These are phyloP conservation scores for Aphidius ervi DNA, from an alignment of 1,140 invertebrate genomes.

Conservation along the genomic window DNA sequence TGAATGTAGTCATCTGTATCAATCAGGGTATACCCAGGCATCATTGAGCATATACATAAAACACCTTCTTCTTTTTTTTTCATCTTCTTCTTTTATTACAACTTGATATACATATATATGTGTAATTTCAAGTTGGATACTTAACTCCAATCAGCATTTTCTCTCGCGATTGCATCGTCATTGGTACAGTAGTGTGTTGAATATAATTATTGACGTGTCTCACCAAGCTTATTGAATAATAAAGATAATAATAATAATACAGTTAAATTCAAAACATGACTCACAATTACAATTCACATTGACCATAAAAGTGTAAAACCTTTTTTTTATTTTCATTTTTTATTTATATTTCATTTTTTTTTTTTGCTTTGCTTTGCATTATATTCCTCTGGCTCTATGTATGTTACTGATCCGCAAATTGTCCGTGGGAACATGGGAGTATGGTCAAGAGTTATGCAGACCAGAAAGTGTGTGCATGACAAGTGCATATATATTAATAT, in stretches of 20 bases:
- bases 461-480: constrained; percentile 16
- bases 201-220: constrained; percentile 16
- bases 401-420: constrained; percentile 30
- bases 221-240: constrained; percentile 1
- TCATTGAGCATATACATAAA: constrained; percentile 12
- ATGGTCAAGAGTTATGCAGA: constrained; percentile 4
- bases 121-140: constrained; percentile 10
- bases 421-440: constrained; percentile 41
- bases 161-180: constrained; percentile 12
- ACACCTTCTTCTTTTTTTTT: constrained; percentile 13
- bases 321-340: neutral
- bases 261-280: no score
- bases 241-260: no score
- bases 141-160: constrained; percentile 37
- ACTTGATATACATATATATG: neutral
- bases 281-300: no score
- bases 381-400: constrained; percentile 27
- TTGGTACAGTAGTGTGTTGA: neutral
- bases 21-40: constrained; percentile 32
- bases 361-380: neutral
- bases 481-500: constrained; percentile 8
- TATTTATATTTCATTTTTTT: neutral
- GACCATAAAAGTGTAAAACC: neutral
- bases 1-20: constrained; percentile 45
- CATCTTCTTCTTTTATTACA: neutral